Conservation (phyloP, 2,797 vertebrate genomes). For the Sebastes oblongus region DNA sequence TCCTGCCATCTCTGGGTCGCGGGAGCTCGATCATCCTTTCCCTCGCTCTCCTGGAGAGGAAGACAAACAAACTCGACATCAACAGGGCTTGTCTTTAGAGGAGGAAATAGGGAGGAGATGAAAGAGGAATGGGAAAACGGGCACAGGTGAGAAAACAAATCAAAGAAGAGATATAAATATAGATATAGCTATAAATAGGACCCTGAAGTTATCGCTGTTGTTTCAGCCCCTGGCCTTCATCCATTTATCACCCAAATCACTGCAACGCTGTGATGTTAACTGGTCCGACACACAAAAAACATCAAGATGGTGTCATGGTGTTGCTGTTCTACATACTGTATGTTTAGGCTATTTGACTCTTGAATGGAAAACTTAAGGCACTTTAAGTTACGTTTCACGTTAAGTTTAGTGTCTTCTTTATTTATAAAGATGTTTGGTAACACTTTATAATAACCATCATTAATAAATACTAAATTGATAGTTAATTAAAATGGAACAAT, state of each 20-base stretch:
- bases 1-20: conserved; percentile 62
- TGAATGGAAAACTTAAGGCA: neutral
- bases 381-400: neutral
- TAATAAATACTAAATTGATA: too few relatives aligned
- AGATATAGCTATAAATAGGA: neutral
- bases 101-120: neutral
- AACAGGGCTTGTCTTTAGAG: neutral
- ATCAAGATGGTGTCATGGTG: neutral
- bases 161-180: neutral
- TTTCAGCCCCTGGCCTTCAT: neutral
- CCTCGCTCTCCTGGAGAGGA: conserved; percentile 84
- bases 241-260: neutral
- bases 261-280: neutral
- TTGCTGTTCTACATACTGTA: neutral
- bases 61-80: conserved; percentile 10
- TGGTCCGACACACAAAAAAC: neutral
- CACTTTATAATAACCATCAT: too few relatives aligned
- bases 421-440: too few relatives aligned
- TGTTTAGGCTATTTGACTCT: neutral
- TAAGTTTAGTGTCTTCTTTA: rapidly evolving
- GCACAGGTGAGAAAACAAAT: conserved; percentile 7
- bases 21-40: conserved; percentile 87
- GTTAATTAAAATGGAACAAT: too few relatives aligned
- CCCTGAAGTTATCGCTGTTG: neutral
- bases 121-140: neutral